Percentiles rank a stretch among this genome's conserved stretches.
phyloP scores from a whole-genome alignment of 2,797 vertebrate genomes.

The Scolopax bukidnonensis region DNA sequence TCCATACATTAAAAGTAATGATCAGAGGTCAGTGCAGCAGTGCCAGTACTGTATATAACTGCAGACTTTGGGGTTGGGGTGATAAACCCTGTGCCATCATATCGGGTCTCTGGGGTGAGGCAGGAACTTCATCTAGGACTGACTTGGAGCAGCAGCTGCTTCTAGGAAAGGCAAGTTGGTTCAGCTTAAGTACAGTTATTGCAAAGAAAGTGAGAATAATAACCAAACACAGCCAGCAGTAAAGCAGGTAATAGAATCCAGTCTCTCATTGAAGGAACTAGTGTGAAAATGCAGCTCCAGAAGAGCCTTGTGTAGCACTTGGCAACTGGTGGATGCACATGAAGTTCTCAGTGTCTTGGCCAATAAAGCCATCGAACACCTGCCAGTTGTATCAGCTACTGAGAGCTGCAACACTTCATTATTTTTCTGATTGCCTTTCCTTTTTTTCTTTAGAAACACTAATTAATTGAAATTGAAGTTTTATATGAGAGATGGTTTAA shows the following conservation, averaged over 20 bases:
- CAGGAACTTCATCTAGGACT: background rate
- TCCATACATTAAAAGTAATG: background rate
- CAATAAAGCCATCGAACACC: background rate
- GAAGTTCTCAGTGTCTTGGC: background rate
- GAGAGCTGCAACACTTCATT: background rate
- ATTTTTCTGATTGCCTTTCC: background rate
- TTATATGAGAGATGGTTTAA: background rate
- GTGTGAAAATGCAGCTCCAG: background rate
- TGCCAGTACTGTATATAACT: background rate
- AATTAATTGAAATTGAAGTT: background rate
- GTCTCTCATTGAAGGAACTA: background rate
- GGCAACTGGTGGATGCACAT: background rate
- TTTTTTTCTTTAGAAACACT: background rate
- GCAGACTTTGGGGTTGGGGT: background rate
- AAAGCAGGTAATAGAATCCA: background rate
- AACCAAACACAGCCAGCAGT: background rate
- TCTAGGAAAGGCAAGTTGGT: background rate
- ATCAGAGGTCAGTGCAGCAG: background rate
- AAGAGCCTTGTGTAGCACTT: background rate
- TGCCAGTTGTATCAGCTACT: background rate
- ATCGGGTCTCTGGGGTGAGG: background rate
- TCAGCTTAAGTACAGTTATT: background rate
- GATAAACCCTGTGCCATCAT: background rate
- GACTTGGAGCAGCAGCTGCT: background rate
- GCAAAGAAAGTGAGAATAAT: background rate